Percentiles rank a stretch among this genome's conserved stretches.
Conservation (phyloP, 1,140 invertebrate species). For the Ladona fulva region DNA sequence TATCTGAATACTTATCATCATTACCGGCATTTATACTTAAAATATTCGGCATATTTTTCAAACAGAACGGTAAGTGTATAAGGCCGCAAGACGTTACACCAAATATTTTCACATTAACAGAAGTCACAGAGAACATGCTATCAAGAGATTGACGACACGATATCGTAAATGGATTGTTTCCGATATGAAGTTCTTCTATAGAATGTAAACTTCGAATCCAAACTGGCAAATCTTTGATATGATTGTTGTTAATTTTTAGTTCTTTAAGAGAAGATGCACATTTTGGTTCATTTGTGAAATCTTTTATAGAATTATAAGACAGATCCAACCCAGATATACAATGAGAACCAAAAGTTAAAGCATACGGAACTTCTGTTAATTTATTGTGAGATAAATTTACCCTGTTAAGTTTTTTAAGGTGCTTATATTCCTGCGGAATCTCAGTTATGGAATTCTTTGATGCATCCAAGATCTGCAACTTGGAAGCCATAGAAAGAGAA, state of each 20-base stretch:
- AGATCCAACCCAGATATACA: background rate
- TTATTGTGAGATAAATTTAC: background rate
- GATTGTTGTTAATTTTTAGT: background rate
- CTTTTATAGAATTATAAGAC: background rate
- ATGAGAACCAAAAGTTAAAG: background rate
- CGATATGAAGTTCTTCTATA: background rate
- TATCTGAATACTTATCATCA: background rate
- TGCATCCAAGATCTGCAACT: background rate
- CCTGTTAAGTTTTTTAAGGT: background rate
- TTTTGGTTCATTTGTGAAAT: background rate
- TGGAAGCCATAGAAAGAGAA: background rate
- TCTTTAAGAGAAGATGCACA: background rate
- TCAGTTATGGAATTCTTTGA: background rate
- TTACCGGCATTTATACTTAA: background rate
- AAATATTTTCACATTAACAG: background rate
- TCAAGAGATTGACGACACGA: background rate
- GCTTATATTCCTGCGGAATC: background rate
- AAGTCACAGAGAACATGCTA: background rate
- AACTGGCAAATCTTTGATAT: background rate
- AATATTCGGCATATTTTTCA: background rate
- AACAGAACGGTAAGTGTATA: background rate
- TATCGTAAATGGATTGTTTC: background rate
- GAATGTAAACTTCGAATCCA: background rate
- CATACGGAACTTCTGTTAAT: background rate
- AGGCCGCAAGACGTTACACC: background rate